These are phyloP conservation scores for Anagyrus pseudococci DNA, from an alignment of 2,888 invertebrate genomes.

Conservation along the genomic window DNA sequence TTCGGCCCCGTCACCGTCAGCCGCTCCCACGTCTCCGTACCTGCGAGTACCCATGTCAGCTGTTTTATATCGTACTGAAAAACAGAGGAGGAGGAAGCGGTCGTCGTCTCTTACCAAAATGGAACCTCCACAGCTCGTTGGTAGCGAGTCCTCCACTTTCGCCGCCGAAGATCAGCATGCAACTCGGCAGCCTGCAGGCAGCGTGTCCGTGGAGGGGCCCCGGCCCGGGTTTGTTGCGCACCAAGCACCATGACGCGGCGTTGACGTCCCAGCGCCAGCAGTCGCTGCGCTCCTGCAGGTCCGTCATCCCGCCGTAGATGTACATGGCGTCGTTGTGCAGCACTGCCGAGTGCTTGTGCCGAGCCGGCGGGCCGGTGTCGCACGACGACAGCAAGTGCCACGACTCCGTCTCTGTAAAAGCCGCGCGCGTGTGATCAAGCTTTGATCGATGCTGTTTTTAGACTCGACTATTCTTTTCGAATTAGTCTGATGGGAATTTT, in stretches of 20 bases:
- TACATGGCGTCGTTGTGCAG: slow-evolving; percentile 81
- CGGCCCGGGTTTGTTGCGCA: slow-evolving; percentile 72
- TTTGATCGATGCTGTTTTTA: too few species aligned
- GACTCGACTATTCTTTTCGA: too few species aligned
- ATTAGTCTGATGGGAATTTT: too few species aligned
- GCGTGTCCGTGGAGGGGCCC: slow-evolving; percentile 80
- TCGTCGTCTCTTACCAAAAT: slow-evolving; percentile 79
- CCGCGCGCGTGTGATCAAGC: too few species aligned
- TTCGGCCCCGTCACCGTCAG: slow-evolving; percentile 68
- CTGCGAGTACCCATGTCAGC: too few species aligned
- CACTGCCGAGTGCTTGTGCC: slow-evolving; percentile 86
- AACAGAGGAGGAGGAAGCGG: background rate
- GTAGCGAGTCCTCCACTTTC: slow-evolving; percentile 74
- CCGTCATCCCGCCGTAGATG: slow-evolving; percentile 89
- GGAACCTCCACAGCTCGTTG: slow-evolving; percentile 84
- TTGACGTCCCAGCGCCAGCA: slow-evolving; percentile 79
- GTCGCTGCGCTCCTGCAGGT: slow-evolving; percentile 78
- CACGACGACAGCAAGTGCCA: slow-evolving; percentile 73
- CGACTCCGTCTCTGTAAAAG: slow-evolving; percentile 74
- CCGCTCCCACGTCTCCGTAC: slow-evolving; percentile 83
- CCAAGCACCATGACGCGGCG: slow-evolving; percentile 70
- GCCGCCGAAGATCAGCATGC: slow-evolving; percentile 82
- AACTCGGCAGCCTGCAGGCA: slow-evolving; percentile 77
- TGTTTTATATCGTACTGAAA: too few species aligned
- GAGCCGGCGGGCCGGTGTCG: slow-evolving; percentile 69